Evolutionary conservation across 2,888 invertebrate genomes (phyloP).

Genomic region (Phrixothrix hirtus): DNA sequence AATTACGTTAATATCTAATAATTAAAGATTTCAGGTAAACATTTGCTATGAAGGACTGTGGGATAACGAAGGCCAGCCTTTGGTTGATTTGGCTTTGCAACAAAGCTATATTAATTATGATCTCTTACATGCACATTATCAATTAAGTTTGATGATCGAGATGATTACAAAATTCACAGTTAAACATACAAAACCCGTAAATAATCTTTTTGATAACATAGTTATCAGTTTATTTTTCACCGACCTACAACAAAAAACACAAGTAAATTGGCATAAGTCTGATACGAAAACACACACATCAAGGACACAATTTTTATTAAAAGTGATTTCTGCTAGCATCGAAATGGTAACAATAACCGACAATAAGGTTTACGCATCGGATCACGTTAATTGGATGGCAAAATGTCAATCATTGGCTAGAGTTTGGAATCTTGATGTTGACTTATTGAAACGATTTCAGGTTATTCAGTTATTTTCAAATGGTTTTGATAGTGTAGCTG

Average conservation of each 20-base stretch:
- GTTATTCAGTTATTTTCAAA: conserved; percentile 65
- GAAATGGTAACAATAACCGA: conserved; percentile 69
- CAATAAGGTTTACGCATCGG: conserved; percentile 56
- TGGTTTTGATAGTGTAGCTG: conserved; percentile 65
- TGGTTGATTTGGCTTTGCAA: conserved; percentile 77
- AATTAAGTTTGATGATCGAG: conserved; percentile 75
- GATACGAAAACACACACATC: conserved; percentile 71
- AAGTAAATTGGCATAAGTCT: conserved; percentile 64
- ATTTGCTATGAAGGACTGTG: conserved; percentile 66
- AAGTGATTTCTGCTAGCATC: conserved; percentile 73
- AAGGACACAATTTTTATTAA: conserved; percentile 73
- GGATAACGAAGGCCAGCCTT: conserved; percentile 65
- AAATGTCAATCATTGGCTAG: conserved; percentile 71
- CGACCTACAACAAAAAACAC: conserved; percentile 57
- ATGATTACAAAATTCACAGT: conserved; percentile 80
- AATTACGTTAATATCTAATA: background rate
- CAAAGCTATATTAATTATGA: conserved; percentile 76
- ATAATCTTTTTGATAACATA: conserved; percentile 76
- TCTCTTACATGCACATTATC: conserved; percentile 77
- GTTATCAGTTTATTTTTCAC: conserved; percentile 63
- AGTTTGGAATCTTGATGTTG: conserved; percentile 76
- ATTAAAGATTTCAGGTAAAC: conserved; percentile 39
- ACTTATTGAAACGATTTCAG: conserved; percentile 77
- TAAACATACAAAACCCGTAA: conserved; percentile 72
- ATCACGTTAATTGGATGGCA: conserved; percentile 71